These are phyloP conservation scores for Otus sunia DNA, from an alignment of 2,113 vertebrate species.

Conservation along the genomic window DNA sequence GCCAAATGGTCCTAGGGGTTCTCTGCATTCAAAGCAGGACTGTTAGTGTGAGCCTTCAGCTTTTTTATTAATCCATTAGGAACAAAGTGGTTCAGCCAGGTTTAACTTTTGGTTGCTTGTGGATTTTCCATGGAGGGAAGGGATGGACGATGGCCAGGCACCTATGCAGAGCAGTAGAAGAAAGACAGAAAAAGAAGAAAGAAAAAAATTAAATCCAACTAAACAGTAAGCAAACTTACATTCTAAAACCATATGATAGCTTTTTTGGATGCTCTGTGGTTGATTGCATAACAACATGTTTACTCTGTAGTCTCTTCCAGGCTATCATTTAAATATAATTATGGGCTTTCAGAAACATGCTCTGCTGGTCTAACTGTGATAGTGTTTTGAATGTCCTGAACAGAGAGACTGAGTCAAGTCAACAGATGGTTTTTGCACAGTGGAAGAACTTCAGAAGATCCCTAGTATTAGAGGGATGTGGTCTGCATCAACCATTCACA, in stretches of 20 bases:
- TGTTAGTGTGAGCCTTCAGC: neutral
- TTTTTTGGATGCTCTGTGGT: neutral
- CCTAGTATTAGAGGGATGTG: neutral
- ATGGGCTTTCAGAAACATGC: neutral
- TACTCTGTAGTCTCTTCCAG: neutral
- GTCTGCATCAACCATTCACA: neutral
- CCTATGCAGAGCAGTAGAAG: neutral
- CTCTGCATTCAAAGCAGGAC: neutral
- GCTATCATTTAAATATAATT: conserved; percentile 43
- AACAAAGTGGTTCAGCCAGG: neutral
- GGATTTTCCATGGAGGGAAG: neutral
- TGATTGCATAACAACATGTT: neutral
- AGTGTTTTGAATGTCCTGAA: neutral
- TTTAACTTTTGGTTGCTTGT: neutral
- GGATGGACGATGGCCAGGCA: neutral
- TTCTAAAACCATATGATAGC: neutral
- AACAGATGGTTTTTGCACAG: neutral
- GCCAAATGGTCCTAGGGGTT: neutral
- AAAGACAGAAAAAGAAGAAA: neutral
- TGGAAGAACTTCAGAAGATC: neutral
- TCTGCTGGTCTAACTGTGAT: neutral
- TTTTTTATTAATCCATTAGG: neutral
- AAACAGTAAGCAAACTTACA: neutral
- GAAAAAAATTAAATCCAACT: neutral
- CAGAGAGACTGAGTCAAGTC: neutral